Base-by-base conservation (phyloP, 2,113 vertebrate species). In the Oostethus manadensis region DNA sequence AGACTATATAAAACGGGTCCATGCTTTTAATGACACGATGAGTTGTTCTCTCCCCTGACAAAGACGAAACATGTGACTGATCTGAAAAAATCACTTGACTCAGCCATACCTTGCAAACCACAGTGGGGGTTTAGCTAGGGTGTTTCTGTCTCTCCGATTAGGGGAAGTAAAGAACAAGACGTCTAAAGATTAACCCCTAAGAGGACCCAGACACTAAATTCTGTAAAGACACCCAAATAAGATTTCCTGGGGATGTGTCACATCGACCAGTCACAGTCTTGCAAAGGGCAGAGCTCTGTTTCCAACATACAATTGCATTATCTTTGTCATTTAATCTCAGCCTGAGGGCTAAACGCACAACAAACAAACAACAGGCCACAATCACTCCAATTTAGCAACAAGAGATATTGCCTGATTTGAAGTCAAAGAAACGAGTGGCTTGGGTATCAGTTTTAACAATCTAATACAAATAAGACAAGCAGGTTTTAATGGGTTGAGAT, bases 271-370 rank as follows among this genome's bases (percentile, higher is more conserved):
- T 71, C 61, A 62, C 20, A 59, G 69, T 38, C 57, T 58, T 44
- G 33, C 49, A 89, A 89, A 90, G 84, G 84, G 49, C 89, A 89
- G 72, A 53, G 62, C 66, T 70, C 69, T 62, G 69, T 79, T 70
- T 54, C 60, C 62, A 64, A 68, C 33, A 85, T 40, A 50, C 51
- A 66, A 91, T 89, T 86, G 45, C 35, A 73, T 91, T 89, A 90
- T 77, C 69, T 70, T 70, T 72, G 18, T 75, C 68, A 71, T 87
- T 80, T 72, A 74, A 68, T 64, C 68, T 43, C 14, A 60, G 80
- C 86, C 87, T 70, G 65, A 58, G 73, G 88, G 86, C 70, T 68
- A 81, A 84, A 78, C 69, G 74, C 58, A 74, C 61, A 64, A 70
- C 66, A 75, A 76, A 57, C 62, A 68, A 83, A 88, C 67, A 88